Conservation (phyloP, 2,797 vertebrate species). For the Sylvia borin region DNA sequence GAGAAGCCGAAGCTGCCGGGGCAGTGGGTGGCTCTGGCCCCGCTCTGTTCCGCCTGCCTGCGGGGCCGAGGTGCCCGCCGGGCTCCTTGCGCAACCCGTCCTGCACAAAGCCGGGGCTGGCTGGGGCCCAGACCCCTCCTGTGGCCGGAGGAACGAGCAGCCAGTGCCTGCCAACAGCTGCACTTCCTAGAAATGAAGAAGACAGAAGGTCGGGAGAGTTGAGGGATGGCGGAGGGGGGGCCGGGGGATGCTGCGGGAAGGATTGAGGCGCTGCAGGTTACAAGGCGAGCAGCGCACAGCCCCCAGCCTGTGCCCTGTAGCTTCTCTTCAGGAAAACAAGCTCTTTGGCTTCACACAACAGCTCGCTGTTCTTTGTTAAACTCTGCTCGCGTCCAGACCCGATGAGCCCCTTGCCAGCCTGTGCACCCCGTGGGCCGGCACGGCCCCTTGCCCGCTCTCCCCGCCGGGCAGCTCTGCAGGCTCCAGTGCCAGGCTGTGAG, state of each 20-base stretch:
- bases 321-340: not conserved
- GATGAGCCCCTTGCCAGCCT: not conserved
- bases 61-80: not conserved
- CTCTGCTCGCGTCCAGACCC: not conserved
- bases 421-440: rapidly evolving
- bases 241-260: not conserved
- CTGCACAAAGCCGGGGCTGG: slow-evolving; percentile 10
- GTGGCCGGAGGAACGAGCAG: slow-evolving; percentile 46
- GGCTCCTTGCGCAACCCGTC: slow-evolving; percentile 16
- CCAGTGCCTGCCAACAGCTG: slow-evolving; percentile 55
- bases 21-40: not conserved
- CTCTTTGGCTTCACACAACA: not conserved
- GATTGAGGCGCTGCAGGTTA: not conserved
- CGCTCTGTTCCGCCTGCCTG: not conserved
- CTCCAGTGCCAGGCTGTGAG: rapidly evolving
- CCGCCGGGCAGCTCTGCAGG: not conserved
- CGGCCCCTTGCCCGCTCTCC: not conserved
- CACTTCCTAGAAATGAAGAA: slow-evolving; percentile 61
- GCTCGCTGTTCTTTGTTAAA: not conserved
- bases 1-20: not conserved
- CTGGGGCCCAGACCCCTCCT: slow-evolving; percentile 19
- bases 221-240: not conserved
- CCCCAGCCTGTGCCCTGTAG: not conserved
- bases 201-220: slow-evolving; percentile 54
- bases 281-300: not conserved